Conservation (phyloP, 2,797 vertebrate genomes). For the Leuciscus waleckii region DNA sequence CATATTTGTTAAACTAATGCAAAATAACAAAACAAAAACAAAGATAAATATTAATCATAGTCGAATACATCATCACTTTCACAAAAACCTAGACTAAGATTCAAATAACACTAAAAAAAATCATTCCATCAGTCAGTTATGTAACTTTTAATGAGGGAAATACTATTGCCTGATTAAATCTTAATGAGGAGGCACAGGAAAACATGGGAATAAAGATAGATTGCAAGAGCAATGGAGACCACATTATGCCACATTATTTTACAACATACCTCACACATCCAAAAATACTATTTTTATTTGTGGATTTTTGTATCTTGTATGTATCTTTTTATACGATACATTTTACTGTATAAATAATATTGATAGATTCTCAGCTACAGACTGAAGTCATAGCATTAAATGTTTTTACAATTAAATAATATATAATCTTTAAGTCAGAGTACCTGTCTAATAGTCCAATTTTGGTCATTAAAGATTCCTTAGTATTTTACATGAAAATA, state of each 20-base stretch:
- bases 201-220: background rate
- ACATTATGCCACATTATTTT: background rate
- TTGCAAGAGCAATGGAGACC: background rate
- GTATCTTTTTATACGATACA: background rate
- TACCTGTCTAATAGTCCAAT: background rate
- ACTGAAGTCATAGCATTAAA: background rate
- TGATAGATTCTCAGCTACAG: background rate
- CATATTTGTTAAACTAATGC: background rate
- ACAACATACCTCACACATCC: background rate
- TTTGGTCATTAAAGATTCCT: background rate
- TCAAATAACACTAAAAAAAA: background rate
- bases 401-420: background rate
- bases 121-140: background rate
- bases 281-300: background rate
- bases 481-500: background rate
- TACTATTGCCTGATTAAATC: constrained; percentile 39
- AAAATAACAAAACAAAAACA: no score
- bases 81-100: background rate
- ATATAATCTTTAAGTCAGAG: background rate
- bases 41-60: background rate
- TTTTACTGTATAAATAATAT: background rate
- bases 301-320: background rate
- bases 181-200: constrained; percentile 18
- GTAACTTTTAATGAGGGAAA: constrained; percentile 18
- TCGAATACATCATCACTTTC: background rate